Evolutionary conservation across 2,888 invertebrate species (phyloP).

Genomic region (Drosophila peninsularis): DNA sequence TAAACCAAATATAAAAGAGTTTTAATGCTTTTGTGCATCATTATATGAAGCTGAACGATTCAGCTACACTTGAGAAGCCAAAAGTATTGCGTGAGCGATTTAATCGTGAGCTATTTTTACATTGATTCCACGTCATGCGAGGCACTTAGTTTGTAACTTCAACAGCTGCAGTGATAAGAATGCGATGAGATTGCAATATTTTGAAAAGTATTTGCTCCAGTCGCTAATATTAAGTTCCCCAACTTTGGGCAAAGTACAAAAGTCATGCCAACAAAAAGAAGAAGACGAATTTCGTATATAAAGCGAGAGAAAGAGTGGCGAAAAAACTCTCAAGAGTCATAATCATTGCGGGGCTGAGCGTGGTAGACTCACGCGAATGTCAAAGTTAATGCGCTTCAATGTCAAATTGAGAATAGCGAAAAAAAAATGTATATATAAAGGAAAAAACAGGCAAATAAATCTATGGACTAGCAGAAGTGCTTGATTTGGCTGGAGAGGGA

Average conservation of each 20-base stretch:
- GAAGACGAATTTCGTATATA: neutral
- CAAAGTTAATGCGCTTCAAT: conserved; percentile 70
- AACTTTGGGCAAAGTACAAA: conserved; percentile 69
- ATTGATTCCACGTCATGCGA: conserved; percentile 57
- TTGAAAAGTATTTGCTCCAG: conserved; percentile 40
- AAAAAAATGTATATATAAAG: conserved; percentile 19
- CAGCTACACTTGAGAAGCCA: conserved; percentile 1
- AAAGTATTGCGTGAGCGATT: conserved; percentile 26
- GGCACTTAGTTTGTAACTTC: conserved; percentile 57
- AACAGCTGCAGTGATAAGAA: conserved; percentile 69
- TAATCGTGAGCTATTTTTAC: conserved; percentile 38
- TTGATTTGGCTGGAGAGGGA: conserved; percentile 38
- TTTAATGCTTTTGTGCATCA: neutral
- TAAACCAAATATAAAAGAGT: neutral
- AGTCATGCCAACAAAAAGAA: conserved; percentile 58
- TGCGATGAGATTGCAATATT: conserved; percentile 65
- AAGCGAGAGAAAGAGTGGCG: neutral
- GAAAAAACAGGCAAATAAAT: conserved; percentile 27
- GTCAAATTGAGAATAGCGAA: conserved; percentile 50
- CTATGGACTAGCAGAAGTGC: conserved; percentile 37
- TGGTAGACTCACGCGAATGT: conserved; percentile 58
- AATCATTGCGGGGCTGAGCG: conserved; percentile 55
- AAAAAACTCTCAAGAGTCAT: conserved; percentile 60
- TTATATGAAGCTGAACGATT: neutral
- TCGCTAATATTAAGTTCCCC: conserved; percentile 66